phyloP scores from a whole-genome alignment of 2,797 vertebrate genomes.

The Chiroxiphia lanceolata region DNA sequence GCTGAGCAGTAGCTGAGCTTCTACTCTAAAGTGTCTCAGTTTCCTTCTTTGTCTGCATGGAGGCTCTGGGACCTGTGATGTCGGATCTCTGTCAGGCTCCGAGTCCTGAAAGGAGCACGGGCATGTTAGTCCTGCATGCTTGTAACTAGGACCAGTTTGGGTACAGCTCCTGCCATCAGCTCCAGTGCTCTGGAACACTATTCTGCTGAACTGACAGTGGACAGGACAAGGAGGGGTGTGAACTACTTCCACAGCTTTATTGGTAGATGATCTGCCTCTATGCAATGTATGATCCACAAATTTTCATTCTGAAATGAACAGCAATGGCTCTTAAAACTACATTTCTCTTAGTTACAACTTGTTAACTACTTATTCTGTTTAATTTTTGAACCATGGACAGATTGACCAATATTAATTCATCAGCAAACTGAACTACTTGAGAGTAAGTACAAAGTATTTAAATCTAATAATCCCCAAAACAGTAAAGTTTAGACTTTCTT shows the following conservation, averaged over 20 bases:
- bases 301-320: not conserved
- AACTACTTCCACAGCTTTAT: not conserved
- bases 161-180: not conserved
- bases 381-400: slow-evolving; percentile 71
- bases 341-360: not conserved
- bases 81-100: not conserved
- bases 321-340: not conserved
- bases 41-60: not conserved
- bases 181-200: not conserved
- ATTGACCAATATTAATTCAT: slow-evolving; percentile 91
- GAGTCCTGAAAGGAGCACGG: not conserved
- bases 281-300: not conserved
- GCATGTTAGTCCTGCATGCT: accelerated
- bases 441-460: slow-evolving; percentile 74
- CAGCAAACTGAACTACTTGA: slow-evolving; percentile 91
- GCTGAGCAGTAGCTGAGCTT: not conserved
- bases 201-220: not conserved
- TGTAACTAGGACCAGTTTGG: not conserved
- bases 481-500: not conserved
- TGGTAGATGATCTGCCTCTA: not conserved
- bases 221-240: not conserved
- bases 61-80: not conserved
- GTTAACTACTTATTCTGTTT: slow-evolving; percentile 13
- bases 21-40: not conserved
- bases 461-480: not conserved